Percentiles rank a stretch among this genome's conserved stretches.
phyloP scores from a whole-genome alignment of 2,113 vertebrate genomes.

The Quiscalus mexicanus region DNA sequence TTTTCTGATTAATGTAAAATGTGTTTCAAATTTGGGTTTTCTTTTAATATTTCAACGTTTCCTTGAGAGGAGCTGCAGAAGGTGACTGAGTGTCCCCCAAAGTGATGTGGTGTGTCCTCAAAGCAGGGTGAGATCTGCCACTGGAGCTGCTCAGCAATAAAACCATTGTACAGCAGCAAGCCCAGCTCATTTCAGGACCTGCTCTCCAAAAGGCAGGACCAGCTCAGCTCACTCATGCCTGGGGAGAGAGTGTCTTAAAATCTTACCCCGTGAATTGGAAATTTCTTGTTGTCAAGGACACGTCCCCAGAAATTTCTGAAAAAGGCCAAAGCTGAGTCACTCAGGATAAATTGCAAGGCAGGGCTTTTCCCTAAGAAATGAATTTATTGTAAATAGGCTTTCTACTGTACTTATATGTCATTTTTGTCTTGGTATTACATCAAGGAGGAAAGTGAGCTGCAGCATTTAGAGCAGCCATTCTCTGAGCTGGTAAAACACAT shows the following conservation, averaged over 20 bases:
- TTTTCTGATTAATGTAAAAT: conserved; percentile 39
- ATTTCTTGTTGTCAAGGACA: background rate
- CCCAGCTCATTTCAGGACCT: background rate
- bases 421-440: background rate
- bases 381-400: background rate
- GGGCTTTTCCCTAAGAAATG: background rate
- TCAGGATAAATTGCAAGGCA: background rate
- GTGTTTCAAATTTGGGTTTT: conserved; percentile 19
- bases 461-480: background rate
- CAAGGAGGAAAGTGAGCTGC: background rate
- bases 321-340: background rate
- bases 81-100: background rate
- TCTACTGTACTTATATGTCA: background rate
- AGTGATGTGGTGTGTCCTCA: background rate
- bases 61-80: background rate
- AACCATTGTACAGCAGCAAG: background rate
- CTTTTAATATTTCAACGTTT: conserved; percentile 48
- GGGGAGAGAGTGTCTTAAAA: background rate
- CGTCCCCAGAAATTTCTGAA: background rate
- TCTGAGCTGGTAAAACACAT: background rate
- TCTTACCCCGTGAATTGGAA: background rate
- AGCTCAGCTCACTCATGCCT: background rate
- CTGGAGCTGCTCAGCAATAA: background rate
- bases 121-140: background rate
- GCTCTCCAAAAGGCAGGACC: background rate